Evolutionary conservation across 2,888 invertebrate genomes (phyloP).

Genomic region (Sylvicola cinctus): DNA sequence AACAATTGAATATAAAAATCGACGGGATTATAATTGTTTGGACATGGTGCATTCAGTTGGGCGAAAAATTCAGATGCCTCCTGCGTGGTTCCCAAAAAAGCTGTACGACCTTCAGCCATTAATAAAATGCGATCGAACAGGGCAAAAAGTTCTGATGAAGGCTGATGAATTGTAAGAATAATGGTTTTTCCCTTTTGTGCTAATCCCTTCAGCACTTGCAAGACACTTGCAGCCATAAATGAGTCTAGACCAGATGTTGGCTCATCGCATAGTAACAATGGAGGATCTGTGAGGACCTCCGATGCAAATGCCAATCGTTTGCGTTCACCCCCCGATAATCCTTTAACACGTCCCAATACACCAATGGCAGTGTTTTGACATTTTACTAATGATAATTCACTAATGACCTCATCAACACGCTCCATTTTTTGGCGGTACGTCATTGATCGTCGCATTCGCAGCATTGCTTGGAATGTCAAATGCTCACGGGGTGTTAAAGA

Average conservation of each 20-base stretch:
- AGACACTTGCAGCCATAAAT: constrained; percentile 88
- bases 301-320: constrained; percentile 89
- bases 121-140: constrained; percentile 76
- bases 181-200: constrained; percentile 74
- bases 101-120: constrained; percentile 81
- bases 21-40: constrained; percentile 81
- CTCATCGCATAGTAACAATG: constrained; percentile 90
- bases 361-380: constrained; percentile 86
- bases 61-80: constrained; percentile 37
- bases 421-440: constrained; percentile 51
- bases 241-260: constrained; percentile 94
- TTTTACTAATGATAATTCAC: constrained; percentile 67
- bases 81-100: constrained; percentile 63
- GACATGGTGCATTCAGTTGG: constrained; percentile 29
- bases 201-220: constrained; percentile 55
- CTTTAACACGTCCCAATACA: constrained; percentile 65
- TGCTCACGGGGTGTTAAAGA: constrained; percentile 79
- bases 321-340: constrained; percentile 91
- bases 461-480: constrained; percentile 64
- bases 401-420: constrained; percentile 69
- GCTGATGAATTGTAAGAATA: constrained; percentile 87
- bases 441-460: constrained; percentile 64
- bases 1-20: constrained; percentile 83
- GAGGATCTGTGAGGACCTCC: constrained; percentile 90
- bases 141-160: constrained; percentile 75